Conservation (phyloP, 2,797 vertebrate genomes). For the Betta splendens region DNA sequence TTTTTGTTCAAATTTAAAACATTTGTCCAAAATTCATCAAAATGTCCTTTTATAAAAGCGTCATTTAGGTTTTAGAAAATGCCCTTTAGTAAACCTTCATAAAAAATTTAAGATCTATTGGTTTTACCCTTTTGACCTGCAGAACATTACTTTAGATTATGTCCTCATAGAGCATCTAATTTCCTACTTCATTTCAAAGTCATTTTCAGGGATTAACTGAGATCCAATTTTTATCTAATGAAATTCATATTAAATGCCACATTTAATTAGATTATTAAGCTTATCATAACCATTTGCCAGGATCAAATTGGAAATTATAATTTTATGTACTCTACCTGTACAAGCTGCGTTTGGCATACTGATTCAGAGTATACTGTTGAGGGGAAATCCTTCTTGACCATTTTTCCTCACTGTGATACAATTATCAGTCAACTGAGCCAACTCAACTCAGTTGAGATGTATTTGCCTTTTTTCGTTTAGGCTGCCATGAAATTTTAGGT, state of each 20-base stretch:
- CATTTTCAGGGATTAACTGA: constrained; percentile 31
- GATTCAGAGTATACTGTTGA: constrained; percentile 4
- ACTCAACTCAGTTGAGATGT: constrained; percentile 4
- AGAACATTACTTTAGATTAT: constrained; percentile 19
- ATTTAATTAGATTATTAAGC: constrained; percentile 48
- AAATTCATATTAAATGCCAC: constrained; percentile 34
- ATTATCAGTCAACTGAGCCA: not conserved
- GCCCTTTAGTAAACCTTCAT: constrained; percentile 19
- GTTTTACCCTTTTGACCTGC: constrained; percentile 27
- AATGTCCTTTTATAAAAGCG: constrained; percentile 11
- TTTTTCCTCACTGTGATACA: not conserved
- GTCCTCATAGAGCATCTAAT: constrained; percentile 21
- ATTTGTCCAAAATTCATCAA: constrained; percentile 14
- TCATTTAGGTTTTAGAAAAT: constrained; percentile 26
- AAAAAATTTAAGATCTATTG: constrained; percentile 24
- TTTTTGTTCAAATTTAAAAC: constrained; percentile 3
- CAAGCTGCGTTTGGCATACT: constrained; percentile 1
- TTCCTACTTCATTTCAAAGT: constrained; percentile 25
- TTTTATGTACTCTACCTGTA: constrained; percentile 13
- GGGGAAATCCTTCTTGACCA: not conserved
- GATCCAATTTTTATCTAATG: constrained; percentile 22
- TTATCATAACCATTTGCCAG: constrained; percentile 31
- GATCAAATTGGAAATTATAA: constrained; percentile 16
- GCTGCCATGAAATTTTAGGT: not conserved
- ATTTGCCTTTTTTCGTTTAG: not conserved